These are phyloP conservation scores for Pangasianodon gigas DNA, from an alignment of 2,113 vertebrate genomes.

Conservation along the genomic window DNA sequence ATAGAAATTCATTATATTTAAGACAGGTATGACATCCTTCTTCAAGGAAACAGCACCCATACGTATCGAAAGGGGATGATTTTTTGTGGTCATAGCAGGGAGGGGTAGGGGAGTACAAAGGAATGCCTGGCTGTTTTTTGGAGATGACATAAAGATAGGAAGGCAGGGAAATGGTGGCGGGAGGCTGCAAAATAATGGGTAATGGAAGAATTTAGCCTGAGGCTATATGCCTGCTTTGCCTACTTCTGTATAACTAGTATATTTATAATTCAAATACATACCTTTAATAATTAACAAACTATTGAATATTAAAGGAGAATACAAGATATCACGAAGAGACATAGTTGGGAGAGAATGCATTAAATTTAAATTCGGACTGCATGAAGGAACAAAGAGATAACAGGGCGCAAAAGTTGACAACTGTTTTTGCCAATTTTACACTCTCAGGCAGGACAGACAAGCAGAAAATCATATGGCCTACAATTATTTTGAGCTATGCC, in stretches of 20 bases:
- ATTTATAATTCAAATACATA: conserved; percentile 99
- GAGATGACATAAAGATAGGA: conserved; percentile 91
- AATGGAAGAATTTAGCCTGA: conserved; percentile 99
- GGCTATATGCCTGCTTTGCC: conserved; percentile 99
- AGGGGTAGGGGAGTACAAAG: conserved; percentile 93
- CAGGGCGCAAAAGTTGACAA: conserved; percentile 78
- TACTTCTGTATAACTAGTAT: conserved; percentile 99
- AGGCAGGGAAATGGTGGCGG: conserved; percentile 93
- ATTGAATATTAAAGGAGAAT: conserved; percentile 98
- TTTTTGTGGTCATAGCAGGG: conserved; percentile 88
- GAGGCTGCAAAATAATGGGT: conserved; percentile 99
- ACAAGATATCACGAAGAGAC: conserved; percentile 88
- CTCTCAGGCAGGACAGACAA: conserved; percentile 32
- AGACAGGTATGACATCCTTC: conserved; percentile 99
- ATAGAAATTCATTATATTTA: conserved; percentile 99
- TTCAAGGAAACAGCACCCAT: conserved; percentile 94
- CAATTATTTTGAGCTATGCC: conserved; percentile 38
- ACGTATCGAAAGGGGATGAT: conserved; percentile 87
- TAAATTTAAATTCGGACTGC: conserved; percentile 80
- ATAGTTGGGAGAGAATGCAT: conserved; percentile 75
- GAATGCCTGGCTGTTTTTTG: conserved; percentile 93
- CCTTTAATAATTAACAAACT: conserved; percentile 99
- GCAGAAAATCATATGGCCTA: conserved; percentile 28
- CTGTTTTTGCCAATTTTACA: conserved; percentile 50
- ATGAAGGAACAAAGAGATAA: conserved; percentile 83